Conservation (phyloP, 2,888 invertebrate genomes). For the Nasonovia ribisnigri region DNA sequence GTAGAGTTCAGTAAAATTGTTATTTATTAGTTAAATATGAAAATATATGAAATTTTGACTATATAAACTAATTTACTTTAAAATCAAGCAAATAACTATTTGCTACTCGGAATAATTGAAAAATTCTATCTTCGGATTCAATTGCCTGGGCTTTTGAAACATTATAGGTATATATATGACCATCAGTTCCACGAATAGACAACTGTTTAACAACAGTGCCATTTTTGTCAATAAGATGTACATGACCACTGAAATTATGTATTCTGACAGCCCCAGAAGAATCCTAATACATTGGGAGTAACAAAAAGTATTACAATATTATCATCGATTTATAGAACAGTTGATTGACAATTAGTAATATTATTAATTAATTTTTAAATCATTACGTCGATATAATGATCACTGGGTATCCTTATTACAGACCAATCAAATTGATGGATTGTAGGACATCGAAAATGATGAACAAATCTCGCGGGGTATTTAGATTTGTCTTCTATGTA, state of each 20-base stretch:
- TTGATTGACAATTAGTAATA: neutral
- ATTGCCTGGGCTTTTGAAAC: neutral
- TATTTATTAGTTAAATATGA: neutral
- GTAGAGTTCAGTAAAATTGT: neutral
- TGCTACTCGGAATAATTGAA: constrained; percentile 37
- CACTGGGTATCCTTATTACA: constrained; percentile 29
- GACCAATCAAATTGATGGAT: constrained; percentile 54
- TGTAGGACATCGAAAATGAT: neutral
- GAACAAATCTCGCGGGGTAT: constrained; percentile 1
- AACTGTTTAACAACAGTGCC: constrained; percentile 53
- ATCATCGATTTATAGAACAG: neutral
- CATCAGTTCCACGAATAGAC: constrained; percentile 52
- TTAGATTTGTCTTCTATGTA: neutral
- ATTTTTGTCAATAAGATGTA: constrained; percentile 28
- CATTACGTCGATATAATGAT: constrained; percentile 35
- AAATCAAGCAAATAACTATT: constrained; percentile 47
- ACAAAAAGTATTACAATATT: neutral
- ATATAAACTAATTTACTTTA: constrained; percentile 40
- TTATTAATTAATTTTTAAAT: neutral
- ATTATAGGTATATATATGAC: constrained; percentile 40
- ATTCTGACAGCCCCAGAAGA: constrained; percentile 13
- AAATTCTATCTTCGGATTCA: constrained; percentile 52
- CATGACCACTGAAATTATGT: constrained; percentile 35
- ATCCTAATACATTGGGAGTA: constrained; percentile 17
- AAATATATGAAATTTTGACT: neutral